Conservation (phyloP, 2,888 invertebrate species). For the Ischnus inquisitorius region DNA sequence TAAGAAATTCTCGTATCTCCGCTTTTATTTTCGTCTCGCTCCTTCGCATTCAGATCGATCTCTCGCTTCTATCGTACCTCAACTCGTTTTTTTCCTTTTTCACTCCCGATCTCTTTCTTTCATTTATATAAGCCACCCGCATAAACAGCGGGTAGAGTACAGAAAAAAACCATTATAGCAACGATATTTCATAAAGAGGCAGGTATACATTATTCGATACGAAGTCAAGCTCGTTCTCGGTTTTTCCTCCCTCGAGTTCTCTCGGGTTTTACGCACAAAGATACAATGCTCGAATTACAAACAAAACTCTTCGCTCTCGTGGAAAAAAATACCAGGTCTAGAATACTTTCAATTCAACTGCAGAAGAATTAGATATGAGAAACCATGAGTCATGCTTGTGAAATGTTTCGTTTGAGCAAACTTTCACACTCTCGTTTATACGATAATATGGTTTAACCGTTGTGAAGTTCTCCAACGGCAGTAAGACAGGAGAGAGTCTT, state of each 20-base stretch:
- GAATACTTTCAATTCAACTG: constrained; percentile 1
- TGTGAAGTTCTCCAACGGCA: constrained; percentile 1
- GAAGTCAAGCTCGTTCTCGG: constrained; percentile 10
- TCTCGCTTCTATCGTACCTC: constrained; percentile 15
- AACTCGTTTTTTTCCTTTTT: not conserved
- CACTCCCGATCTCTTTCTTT: constrained; percentile 27
- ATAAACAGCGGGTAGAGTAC: constrained; percentile 53
- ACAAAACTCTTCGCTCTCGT: constrained; percentile 17
- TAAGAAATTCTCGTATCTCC: constrained; percentile 40
- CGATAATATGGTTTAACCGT: too few relatives aligned
- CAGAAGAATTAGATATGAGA: not conserved
- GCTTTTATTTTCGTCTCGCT: constrained; percentile 4
- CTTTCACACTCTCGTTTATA: too few relatives aligned
- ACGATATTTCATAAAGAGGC: constrained; percentile 48
- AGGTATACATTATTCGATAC: constrained; percentile 2
- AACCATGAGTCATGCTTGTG: not conserved
- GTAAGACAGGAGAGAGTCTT: not conserved
- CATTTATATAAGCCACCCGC: constrained; percentile 45
- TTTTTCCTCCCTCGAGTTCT: constrained; percentile 7
- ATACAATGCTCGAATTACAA: constrained; percentile 39
- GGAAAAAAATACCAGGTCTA: not conserved
- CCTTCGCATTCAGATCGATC: not conserved
- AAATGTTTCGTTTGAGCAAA: not conserved
- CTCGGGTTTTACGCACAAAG: constrained; percentile 14
- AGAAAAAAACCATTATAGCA: constrained; percentile 46